These are phyloP conservation scores for Sphaerodactylus townsendi DNA, from an alignment of 2,113 vertebrate species.

Conservation along the genomic window DNA sequence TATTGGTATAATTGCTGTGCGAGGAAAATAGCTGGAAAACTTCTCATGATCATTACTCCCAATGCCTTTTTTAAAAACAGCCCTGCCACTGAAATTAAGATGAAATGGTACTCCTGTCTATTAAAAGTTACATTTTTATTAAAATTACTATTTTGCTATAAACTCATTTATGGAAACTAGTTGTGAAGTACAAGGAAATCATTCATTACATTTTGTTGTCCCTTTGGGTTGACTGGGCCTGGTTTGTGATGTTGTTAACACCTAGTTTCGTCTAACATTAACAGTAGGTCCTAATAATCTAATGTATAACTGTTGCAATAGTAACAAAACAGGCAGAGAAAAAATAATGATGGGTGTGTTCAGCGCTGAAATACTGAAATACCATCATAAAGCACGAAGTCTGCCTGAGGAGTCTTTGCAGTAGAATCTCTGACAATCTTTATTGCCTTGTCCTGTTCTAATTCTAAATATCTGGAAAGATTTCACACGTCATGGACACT, in stretches of 20 bases:
- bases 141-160: neutral
- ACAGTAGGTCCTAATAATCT: neutral
- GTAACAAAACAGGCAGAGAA: neutral
- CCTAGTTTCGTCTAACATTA: neutral
- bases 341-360: neutral
- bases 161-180: neutral
- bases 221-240: neutral
- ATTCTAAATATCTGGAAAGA: neutral
- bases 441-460: neutral
- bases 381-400: neutral
- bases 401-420: neutral
- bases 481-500: neutral
- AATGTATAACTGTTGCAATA: neutral
- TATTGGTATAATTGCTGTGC: slow-evolving; percentile 21
- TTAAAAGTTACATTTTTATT: neutral
- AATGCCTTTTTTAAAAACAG: neutral
- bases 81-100: neutral
- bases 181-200: neutral
- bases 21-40: neutral
- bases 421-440: neutral
- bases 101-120: neutral
- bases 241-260: neutral
- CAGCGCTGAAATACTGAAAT: neutral
- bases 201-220: neutral
- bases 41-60: neutral